These are phyloP conservation scores for Polydrusus cervinus DNA, from an alignment of 2,888 invertebrate genomes.

Conservation along the genomic window DNA sequence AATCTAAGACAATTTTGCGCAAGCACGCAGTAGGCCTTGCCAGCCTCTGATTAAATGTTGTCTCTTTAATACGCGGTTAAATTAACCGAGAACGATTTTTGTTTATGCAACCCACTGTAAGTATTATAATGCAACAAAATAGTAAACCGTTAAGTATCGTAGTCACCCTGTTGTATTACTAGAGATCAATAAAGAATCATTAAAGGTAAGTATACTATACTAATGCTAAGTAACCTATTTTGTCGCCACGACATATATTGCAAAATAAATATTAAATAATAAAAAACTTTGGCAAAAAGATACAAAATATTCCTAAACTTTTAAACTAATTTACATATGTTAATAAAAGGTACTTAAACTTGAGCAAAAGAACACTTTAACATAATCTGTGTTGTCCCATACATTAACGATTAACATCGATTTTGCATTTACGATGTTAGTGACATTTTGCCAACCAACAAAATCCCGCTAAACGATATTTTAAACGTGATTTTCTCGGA, in stretches of 20 bases:
- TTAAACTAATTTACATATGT: conserved; percentile 5
- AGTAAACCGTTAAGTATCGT: neutral
- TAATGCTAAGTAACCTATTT: conserved; percentile 4
- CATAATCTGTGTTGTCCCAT: conserved; percentile 4
- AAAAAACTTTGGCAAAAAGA: conserved; percentile 22
- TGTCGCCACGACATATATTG: conserved; percentile 20
- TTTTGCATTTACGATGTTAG: too few species aligned
- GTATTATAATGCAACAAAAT: neutral
- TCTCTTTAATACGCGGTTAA: too few species aligned
- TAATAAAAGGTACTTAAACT: conserved; percentile 28
- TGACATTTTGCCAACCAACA: too few species aligned
- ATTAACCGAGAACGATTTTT: too few species aligned
- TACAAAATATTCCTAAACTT: conserved; percentile 21
- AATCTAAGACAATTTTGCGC: too few species aligned
- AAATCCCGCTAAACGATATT: too few species aligned
- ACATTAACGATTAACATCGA: too few species aligned
- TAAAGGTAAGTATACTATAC: conserved; percentile 1
- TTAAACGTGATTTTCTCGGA: too few species aligned
- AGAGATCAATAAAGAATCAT: conserved; percentile 34
- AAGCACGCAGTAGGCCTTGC: too few species aligned
- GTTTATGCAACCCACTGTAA: too few species aligned
- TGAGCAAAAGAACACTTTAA: conserved; percentile 37
- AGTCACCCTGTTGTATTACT: conserved; percentile 28
- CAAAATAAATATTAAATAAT: conserved; percentile 35
- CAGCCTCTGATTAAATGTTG: too few species aligned